These are phyloP conservation scores for Napeogenes inachia DNA, from an alignment of 2,888 invertebrate species.

Conservation along the genomic window DNA sequence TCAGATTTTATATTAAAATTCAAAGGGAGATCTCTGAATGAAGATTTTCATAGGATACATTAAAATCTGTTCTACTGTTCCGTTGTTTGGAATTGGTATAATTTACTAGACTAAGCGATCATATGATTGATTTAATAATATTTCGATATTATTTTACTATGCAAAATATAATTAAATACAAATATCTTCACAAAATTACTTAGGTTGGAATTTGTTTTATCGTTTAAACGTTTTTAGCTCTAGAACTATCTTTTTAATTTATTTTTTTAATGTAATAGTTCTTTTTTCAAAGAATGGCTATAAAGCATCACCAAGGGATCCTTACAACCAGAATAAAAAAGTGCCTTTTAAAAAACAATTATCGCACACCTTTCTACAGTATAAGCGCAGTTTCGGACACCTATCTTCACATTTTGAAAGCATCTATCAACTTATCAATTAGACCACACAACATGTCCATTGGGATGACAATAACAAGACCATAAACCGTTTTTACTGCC, in stretches of 20 bases:
- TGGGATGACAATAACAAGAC: slow-evolving; percentile 75
- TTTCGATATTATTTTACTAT: neutral
- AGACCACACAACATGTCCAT: slow-evolving; percentile 53
- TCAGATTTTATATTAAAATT: slow-evolving; percentile 73
- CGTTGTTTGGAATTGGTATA: slow-evolving; percentile 42
- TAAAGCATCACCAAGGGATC: too few relatives aligned
- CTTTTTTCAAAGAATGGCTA: too few relatives aligned
- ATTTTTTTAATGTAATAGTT: too few relatives aligned
- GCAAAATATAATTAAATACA: too few relatives aligned
- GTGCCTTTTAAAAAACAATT: too few relatives aligned
- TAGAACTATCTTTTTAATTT: slow-evolving; percentile 8
- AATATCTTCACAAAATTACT: too few relatives aligned
- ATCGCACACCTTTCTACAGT: too few relatives aligned
- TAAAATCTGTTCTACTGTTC: slow-evolving; percentile 73
- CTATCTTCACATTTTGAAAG: too few relatives aligned
- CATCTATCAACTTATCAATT: slow-evolving; percentile 30
- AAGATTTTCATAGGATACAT: slow-evolving; percentile 76
- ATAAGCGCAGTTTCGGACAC: too few relatives aligned
- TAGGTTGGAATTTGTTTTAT: too few relatives aligned
- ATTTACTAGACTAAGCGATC: slow-evolving; percentile 25
- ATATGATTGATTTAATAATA: neutral
- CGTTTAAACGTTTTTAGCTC: too few relatives aligned
- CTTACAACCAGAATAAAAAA: too few relatives aligned
- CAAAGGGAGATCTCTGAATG: slow-evolving; percentile 67
- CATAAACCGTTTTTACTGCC: slow-evolving; percentile 77